These are phyloP conservation scores for Galerucella calmariensis DNA, from an alignment of 2,888 invertebrate species.

Conservation along the genomic window DNA sequence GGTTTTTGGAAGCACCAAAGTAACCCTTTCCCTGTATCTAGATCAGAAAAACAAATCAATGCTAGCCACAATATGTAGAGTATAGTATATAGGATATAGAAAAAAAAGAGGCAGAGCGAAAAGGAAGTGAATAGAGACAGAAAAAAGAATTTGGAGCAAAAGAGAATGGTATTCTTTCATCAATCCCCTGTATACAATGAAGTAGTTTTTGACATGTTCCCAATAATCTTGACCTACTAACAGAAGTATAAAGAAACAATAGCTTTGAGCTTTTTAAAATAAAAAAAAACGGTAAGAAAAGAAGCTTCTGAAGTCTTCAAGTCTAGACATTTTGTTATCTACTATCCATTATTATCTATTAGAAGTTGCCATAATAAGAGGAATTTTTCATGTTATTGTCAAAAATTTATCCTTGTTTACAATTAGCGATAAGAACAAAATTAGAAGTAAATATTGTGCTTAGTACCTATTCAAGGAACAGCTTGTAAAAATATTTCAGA, in stretches of 20 bases:
- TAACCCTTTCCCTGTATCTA: no score
- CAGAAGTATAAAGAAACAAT: background rate
- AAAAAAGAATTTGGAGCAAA: no score
- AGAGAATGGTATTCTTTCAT: no score
- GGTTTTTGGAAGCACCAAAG: no score
- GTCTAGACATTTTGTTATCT: slow-evolving; percentile 8
- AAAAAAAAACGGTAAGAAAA: background rate
- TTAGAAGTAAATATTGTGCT: slow-evolving; percentile 9
- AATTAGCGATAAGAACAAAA: slow-evolving; percentile 9
- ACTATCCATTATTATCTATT: background rate
- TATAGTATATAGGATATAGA: no score
- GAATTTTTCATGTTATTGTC: slow-evolving; percentile 15
- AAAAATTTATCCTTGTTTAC: slow-evolving; percentile 12
- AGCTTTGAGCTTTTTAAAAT: background rate
- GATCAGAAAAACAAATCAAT: no score
- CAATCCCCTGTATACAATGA: no score
- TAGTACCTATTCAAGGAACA: background rate
- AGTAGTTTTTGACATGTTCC: no score
- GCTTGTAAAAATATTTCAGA: background rate
- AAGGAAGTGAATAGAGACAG: no score
- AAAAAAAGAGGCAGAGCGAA: no score
- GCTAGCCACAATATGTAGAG: no score
- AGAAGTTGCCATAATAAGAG: slow-evolving; percentile 2
- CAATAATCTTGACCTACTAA: no score
- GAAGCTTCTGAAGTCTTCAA: background rate